Percentiles rank a stretch among this genome's conserved stretches.
These are phyloP conservation scores for Boloria euphrosyne DNA, from an alignment of 2,888 invertebrate species.

Conservation along the genomic window DNA sequence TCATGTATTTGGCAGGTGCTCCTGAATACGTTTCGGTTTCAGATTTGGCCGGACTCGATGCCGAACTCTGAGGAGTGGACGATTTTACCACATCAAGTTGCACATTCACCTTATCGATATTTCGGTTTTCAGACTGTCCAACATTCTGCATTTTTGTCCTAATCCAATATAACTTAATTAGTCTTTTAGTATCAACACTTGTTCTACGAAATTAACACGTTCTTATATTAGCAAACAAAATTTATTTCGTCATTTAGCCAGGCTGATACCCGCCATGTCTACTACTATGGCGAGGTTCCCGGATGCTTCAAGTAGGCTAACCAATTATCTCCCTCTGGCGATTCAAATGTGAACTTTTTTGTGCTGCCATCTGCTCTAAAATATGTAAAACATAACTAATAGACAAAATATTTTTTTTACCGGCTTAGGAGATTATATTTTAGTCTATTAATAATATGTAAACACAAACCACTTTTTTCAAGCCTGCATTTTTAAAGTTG, in stretches of 20 bases:
- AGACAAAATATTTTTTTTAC: constrained; percentile 37
- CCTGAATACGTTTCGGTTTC: constrained; percentile 94
- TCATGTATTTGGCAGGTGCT: constrained; percentile 93
- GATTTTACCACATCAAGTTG: constrained; percentile 87
- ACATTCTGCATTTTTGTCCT: constrained; percentile 96
- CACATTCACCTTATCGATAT: constrained; percentile 90
- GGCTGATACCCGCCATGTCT: constrained; percentile 90
- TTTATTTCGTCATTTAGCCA: constrained; percentile 85
- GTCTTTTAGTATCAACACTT: constrained; percentile 81
- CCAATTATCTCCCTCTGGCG: constrained; percentile 79
- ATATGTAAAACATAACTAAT: constrained; percentile 49
- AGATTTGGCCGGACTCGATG: constrained; percentile 91
- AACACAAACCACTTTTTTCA: background rate
- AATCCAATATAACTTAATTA: constrained; percentile 81
- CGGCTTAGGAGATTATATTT: background rate
- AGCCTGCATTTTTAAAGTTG: background rate
- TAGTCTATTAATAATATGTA: background rate
- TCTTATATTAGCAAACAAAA: constrained; percentile 82
- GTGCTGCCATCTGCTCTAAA: constrained; percentile 68
- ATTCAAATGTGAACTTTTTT: constrained; percentile 60
- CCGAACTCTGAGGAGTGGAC: constrained; percentile 92
- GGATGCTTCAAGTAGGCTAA: constrained; percentile 84
- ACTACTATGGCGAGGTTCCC: constrained; percentile 88
- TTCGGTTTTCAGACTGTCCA: constrained; percentile 92
- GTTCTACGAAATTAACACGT: constrained; percentile 80